A percentile compares a stretch with the other conserved stretches of the same genome.
phyloP scores from a whole-genome alignment of 2,797 vertebrate species.

The Pogonophryne albipinna region DNA sequence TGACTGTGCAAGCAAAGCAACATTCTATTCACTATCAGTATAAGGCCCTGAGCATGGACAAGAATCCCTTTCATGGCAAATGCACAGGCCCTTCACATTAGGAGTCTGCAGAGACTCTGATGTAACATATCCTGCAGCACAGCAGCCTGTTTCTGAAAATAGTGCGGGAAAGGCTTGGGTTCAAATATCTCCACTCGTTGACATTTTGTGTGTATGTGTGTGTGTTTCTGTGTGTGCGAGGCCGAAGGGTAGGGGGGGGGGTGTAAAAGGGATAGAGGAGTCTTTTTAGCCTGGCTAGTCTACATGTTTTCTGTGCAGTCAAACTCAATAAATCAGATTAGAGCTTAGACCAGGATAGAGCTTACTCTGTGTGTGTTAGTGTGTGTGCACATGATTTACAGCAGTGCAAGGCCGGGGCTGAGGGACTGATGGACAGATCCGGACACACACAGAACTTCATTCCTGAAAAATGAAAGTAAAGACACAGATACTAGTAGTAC shows the following conservation, averaged over 20 bases:
- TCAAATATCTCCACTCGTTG: constrained; percentile 3
- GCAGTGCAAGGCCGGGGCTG: constrained; percentile 20
- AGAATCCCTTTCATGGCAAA: background rate
- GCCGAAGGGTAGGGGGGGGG: background rate
- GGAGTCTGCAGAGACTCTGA: background rate
- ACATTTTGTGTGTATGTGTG: background rate
- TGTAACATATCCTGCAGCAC: constrained; percentile 5
- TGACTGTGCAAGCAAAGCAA: too few species aligned
- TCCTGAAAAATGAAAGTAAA: background rate
- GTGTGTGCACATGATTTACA: constrained; percentile 24
- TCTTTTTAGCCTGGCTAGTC: constrained; percentile 58
- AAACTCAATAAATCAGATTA: constrained; percentile 72
- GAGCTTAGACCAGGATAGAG: constrained; percentile 49
- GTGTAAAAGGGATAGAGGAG: constrained; percentile 49
- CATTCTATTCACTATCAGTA: too few species aligned
- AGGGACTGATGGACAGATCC: background rate
- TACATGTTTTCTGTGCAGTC: constrained; percentile 66
- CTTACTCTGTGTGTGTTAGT: constrained; percentile 7
- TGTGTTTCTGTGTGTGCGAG: constrained; percentile 16
- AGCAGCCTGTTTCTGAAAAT: background rate
- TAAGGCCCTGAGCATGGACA: too few species aligned
- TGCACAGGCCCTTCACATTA: background rate
- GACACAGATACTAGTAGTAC: background rate
- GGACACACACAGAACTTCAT: background rate
- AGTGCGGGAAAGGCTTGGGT: background rate